A percentile compares a stretch with the other conserved stretches of the same genome.
Evolutionary conservation across 1,140 invertebrate species (phyloP).

Genomic region (Myzus persicae): DNA sequence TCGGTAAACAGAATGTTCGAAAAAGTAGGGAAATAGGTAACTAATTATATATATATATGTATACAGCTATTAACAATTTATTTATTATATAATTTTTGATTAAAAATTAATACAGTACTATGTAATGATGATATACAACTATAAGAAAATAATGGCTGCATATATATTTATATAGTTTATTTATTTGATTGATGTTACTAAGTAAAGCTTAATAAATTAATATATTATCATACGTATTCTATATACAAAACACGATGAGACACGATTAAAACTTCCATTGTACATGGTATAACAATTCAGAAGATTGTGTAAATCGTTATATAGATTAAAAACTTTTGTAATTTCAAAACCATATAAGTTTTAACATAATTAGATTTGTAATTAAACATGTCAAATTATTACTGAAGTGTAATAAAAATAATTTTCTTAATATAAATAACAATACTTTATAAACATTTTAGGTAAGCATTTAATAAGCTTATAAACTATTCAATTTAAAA

Average conservation of each 20-base stretch:
- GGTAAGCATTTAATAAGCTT: not conserved
- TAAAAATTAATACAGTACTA: not conserved
- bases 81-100: not conserved
- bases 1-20: not conserved
- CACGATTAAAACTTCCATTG: not conserved
- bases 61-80: not conserved
- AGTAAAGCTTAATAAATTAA: not conserved
- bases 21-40: not conserved
- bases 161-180: not conserved
- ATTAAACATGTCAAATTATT: not conserved
- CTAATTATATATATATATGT: not conserved
- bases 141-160: not conserved
- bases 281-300: not conserved
- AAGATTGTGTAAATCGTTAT: too few relatives aligned
- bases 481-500: not conserved
- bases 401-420: not conserved
- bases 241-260: not conserved
- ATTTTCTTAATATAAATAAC: not conserved
- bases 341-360: not conserved
- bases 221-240: not conserved
- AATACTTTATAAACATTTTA: not conserved
- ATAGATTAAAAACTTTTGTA: constrained; percentile 35
- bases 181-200: not conserved
- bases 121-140: not conserved
- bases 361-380: not conserved